Percentiles rank a stretch among this genome's conserved stretches.
phyloP scores from a whole-genome alignment of 1,140 invertebrate species.

The Mesaphorura yosii region DNA sequence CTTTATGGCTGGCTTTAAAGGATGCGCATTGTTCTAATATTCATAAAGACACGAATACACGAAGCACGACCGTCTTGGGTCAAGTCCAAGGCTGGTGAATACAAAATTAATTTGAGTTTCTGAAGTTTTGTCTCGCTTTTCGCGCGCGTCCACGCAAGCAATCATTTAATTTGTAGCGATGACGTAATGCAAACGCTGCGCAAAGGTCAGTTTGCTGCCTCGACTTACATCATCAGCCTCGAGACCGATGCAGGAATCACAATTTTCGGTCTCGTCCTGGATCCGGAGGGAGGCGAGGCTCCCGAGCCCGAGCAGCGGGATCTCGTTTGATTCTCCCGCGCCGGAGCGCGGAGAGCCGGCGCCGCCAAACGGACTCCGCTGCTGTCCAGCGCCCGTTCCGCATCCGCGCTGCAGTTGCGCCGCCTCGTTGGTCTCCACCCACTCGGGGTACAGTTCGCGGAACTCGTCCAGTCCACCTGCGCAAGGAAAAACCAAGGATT shows the following conservation, averaged over 20 bases:
- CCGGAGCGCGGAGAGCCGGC: conserved; percentile 29
- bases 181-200: too few relatives aligned
- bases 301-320: conserved; percentile 39
- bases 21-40: too few relatives aligned
- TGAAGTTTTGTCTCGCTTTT: too few relatives aligned
- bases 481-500: conserved; percentile 37
- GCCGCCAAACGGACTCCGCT: conserved; percentile 7
- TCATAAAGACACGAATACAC: too few relatives aligned
- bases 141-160: too few relatives aligned
- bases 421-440: conserved; percentile 54
- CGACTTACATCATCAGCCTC: conserved; percentile 29
- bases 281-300: conserved; percentile 35
- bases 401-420: too few relatives aligned
- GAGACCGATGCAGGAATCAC: conserved; percentile 39
- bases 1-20: too few relatives aligned
- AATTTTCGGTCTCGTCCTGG: conserved; percentile 37
- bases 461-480: conserved; percentile 75
- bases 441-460: conserved; percentile 69
- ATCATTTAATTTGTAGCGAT: too few relatives aligned
- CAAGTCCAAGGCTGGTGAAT: too few relatives aligned
- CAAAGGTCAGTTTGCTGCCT: too few relatives aligned
- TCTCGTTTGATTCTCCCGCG: conserved; percentile 33
- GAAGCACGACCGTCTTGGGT: too few relatives aligned
- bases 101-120: too few relatives aligned
- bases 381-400: conserved; percentile 25